These are phyloP conservation scores for Ecdyonurus torrentis DNA, from an alignment of 2,888 invertebrate species.

Conservation along the genomic window DNA sequence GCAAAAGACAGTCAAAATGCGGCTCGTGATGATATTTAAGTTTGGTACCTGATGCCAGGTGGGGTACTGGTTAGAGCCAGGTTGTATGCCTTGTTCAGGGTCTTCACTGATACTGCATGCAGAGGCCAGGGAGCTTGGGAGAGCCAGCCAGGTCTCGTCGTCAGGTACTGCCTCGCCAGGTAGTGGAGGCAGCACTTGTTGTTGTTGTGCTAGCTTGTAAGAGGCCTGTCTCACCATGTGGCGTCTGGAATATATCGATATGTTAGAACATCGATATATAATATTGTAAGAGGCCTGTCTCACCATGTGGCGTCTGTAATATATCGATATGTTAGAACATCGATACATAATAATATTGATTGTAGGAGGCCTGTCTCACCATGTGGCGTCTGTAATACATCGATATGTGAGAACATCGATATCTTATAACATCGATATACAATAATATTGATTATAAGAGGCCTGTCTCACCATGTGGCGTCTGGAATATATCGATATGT, in stretches of 20 bases:
- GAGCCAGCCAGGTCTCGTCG: slow-evolving; percentile 38
- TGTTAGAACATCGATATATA: too few species aligned
- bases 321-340: background rate
- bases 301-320: slow-evolving; percentile 49
- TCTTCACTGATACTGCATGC: slow-evolving; percentile 44
- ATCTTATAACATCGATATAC: too few species aligned
- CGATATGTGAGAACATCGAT: background rate
- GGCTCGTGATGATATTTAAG: too few species aligned
- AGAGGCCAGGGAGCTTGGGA: slow-evolving; percentile 43
- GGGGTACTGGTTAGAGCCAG: slow-evolving; percentile 20
- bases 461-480: slow-evolving; percentile 70
- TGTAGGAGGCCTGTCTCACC: slow-evolving; percentile 72
- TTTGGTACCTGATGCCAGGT: slow-evolving; percentile 33
- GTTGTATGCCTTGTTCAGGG: slow-evolving; percentile 21
- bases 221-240: slow-evolving; percentile 73
- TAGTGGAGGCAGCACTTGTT: slow-evolving; percentile 59
- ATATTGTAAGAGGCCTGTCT: slow-evolving; percentile 79
- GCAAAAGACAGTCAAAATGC: too few species aligned
- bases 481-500: slow-evolving; percentile 17
- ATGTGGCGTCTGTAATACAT: slow-evolving; percentile 41
- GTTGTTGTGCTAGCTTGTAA: slow-evolving; percentile 75
- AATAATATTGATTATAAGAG: slow-evolving; percentile 75
- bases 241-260: slow-evolving; percentile 25
- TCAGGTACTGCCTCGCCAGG: slow-evolving; percentile 34
- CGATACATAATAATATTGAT: too few species aligned